phyloP scores from a whole-genome alignment of 2,113 vertebrate species.

The Nyctereutes procyonoides region DNA sequence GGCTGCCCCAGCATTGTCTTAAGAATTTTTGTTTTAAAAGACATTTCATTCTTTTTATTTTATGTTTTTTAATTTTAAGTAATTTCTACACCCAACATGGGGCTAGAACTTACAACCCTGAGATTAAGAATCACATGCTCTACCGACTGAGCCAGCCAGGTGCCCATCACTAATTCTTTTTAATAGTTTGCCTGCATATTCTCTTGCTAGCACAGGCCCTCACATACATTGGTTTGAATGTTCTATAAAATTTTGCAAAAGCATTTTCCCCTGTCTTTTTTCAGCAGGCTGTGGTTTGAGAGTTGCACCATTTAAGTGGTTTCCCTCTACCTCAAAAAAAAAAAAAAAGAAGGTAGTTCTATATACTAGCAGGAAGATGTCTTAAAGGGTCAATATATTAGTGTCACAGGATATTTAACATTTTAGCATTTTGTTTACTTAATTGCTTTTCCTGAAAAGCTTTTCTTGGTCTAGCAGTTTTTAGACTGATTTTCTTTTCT shows the following conservation, averaged over 20 bases:
- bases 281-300: not conserved
- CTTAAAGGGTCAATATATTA: not conserved
- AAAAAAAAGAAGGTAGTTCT: not conserved
- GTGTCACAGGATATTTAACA: not conserved
- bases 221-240: not conserved
- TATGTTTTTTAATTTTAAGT: not conserved
- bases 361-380: not conserved
- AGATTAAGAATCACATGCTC: not conserved
- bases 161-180: not conserved
- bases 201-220: not conserved
- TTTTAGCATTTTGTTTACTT: slow-evolving; percentile 24
- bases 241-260: not conserved
- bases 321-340: not conserved
- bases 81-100: not conserved
- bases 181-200: too few species aligned
- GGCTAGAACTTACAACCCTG: not conserved
- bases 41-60: not conserved
- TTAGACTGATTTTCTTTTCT: not conserved
- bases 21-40: not conserved
- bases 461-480: not conserved
- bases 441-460: slow-evolving; percentile 14
- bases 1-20: too few species aligned
- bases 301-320: not conserved
- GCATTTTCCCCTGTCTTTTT: not conserved
- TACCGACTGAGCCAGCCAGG: not conserved